Evolutionary conservation across 2,888 invertebrate genomes (phyloP), one percentile per base, ranked within the genome.

Genomic region (Parelbella ahira): DNA sequence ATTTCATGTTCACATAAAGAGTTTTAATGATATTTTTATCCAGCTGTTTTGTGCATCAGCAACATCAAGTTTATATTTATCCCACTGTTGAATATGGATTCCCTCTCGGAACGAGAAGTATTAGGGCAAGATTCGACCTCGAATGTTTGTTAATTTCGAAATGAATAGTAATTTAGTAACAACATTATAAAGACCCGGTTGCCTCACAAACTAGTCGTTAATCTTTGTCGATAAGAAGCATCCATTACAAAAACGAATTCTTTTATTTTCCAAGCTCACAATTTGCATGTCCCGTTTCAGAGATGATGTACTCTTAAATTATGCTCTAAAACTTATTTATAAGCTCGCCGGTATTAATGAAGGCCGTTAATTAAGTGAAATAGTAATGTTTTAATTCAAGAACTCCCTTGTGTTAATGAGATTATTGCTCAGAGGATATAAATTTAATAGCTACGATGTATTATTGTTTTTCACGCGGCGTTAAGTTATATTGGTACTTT

Each of bases 221-320:
- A 5, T 33, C 33, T 19, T 12, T 27, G 20, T 6, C 12, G 11
- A 10, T 41, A 7, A 8, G 19, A n/a, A n/a, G n/a, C 24, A 24
- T 11, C 8, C 27, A 1, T 68, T 76, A 76, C 75, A 75, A 80
- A 84, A 86, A 76, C 65, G 78, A 76, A 75, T 74, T 70, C 69
- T 86, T 86, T 83, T 83, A 81, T 82, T 84, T 82, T 80, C 62
- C 70, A 73, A 67, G 58, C 63, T 63, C 63, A 66, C 73, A 82
- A 86, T 86, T 86, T 82, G 81, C 86, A 87, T 83, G 80, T 79
- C 69, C 75, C 78, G 78, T 75, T 82, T 67, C 71, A 74, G 77
- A 78, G 73, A 78, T 82, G 81, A 83, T 82, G 73, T 73, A 77
- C 77, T 75, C 55, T 63, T 59, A 74, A 77, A 82, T 82, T 80